These are phyloP conservation scores for Drosophila infuscata DNA, from an alignment of 2,888 invertebrate genomes.

Conservation along the genomic window DNA sequence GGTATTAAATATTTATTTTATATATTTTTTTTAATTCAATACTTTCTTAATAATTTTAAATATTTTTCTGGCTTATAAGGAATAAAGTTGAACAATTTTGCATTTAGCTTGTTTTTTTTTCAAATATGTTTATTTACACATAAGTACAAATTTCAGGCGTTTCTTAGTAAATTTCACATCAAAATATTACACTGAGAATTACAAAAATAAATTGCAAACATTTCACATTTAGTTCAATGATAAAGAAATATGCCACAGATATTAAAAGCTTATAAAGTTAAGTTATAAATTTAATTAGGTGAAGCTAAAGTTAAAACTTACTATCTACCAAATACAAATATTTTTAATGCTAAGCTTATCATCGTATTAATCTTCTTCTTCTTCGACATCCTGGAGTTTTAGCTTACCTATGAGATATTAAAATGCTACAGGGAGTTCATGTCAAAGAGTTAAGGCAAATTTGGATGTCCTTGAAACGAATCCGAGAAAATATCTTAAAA, in stretches of 20 bases:
- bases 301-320: constrained; percentile 68
- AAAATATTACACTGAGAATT: constrained; percentile 49
- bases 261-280: constrained; percentile 42
- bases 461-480: constrained; percentile 30
- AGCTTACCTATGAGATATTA: constrained; percentile 57
- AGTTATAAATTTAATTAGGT: constrained; percentile 31
- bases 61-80: neutral
- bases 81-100: neutral
- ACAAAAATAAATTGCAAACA: constrained; percentile 26
- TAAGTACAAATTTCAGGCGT: constrained; percentile 65
- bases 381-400: constrained; percentile 34
- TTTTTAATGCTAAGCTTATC: constrained; percentile 49
- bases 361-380: constrained; percentile 13
- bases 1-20: neutral
- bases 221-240: constrained; percentile 14
- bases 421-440: constrained; percentile 55
- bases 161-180: constrained; percentile 43
- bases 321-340: constrained; percentile 50
- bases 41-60: no score
- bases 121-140: constrained; percentile 72
- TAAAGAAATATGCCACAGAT: constrained; percentile 18
- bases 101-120: constrained; percentile 16
- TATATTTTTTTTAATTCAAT: neutral
- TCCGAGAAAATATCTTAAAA: constrained; percentile 52
- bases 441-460: constrained; percentile 51